Evolutionary conservation across 2,113 vertebrate genomes (phyloP).

Genomic region (Psephotus haematonotus): DNA sequence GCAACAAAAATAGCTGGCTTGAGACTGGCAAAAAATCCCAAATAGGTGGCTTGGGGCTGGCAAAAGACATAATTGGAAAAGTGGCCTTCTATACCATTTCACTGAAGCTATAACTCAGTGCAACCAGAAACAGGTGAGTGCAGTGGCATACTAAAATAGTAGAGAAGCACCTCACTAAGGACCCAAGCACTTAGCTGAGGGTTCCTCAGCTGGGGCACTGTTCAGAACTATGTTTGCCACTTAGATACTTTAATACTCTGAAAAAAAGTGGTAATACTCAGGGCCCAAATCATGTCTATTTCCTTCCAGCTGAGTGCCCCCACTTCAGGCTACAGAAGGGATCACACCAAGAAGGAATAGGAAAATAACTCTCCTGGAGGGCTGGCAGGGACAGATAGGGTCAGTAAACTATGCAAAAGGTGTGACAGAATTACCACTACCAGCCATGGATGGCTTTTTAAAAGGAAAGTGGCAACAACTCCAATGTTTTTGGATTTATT

Average conservation of each 20-base stretch:
- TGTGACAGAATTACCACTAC: neutral
- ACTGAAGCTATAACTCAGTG: neutral
- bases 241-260: neutral
- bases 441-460: neutral
- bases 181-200: neutral
- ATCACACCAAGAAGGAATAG: neutral
- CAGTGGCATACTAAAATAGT: neutral
- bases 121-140: neutral
- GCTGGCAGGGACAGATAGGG: fast-evolving
- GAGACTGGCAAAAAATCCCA: neutral
- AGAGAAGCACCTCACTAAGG: neutral
- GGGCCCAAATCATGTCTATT: neutral
- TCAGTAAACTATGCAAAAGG: neutral
- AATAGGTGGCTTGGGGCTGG: neutral
- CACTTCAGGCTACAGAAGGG: neutral
- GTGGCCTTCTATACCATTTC: neutral
- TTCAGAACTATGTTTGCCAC: neutral
- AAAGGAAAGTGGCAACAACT: neutral
- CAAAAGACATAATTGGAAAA: neutral
- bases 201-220: neutral
- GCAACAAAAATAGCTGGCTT: neutral
- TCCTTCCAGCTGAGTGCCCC: neutral
- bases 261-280: neutral
- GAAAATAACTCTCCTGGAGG: neutral
- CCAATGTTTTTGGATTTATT: neutral